phyloP scores from a whole-genome alignment of 2,797 vertebrate species.

The Schizothorax lantsangensis region DNA sequence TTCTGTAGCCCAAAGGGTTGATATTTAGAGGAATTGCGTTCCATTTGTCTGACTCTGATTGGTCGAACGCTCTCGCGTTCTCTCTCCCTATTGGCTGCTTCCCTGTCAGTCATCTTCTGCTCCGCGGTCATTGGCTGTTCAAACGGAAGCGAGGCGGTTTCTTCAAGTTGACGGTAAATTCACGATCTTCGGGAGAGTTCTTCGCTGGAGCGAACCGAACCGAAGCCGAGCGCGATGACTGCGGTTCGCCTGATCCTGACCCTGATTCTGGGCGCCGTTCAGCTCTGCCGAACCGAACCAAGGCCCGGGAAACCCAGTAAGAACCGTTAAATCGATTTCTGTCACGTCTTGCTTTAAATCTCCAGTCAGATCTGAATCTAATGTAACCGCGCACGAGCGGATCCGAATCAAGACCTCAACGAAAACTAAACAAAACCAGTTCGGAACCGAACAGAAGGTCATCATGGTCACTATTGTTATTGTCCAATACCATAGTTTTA shows the following conservation, averaged over 20 bases:
- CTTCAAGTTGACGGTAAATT: slow-evolving; percentile 35
- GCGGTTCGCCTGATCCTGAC: neutral
- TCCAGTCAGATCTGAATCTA: neutral
- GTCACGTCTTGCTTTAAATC: neutral
- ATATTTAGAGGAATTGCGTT: slow-evolving; percentile 6
- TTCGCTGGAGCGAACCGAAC: neutral
- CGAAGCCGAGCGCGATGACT: neutral
- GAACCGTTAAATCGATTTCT: neutral
- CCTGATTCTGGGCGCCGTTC: slow-evolving; percentile 6
- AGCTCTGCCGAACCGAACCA: slow-evolving; percentile 27
- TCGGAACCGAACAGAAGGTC: neutral
- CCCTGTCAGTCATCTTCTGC: neutral
- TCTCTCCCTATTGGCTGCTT: slow-evolving; percentile 28
- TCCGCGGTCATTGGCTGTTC: slow-evolving; percentile 62
- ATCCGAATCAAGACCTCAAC: too few species aligned
- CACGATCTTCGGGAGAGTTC: slow-evolving; percentile 29
- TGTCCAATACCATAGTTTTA: neutral
- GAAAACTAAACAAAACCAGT: neutral
- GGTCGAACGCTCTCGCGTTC: neutral
- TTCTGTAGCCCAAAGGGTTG: slow-evolving; percentile 57
- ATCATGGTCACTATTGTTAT: too few species aligned
- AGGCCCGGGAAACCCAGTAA: slow-evolving; percentile 10
- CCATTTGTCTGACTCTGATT: slow-evolving; percentile 68
- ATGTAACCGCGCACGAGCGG: neutral
- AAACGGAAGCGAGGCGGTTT: rapidly evolving